phyloP scores from a whole-genome alignment of 2,113 vertebrate genomes.

The Cyanistes caeruleus region DNA sequence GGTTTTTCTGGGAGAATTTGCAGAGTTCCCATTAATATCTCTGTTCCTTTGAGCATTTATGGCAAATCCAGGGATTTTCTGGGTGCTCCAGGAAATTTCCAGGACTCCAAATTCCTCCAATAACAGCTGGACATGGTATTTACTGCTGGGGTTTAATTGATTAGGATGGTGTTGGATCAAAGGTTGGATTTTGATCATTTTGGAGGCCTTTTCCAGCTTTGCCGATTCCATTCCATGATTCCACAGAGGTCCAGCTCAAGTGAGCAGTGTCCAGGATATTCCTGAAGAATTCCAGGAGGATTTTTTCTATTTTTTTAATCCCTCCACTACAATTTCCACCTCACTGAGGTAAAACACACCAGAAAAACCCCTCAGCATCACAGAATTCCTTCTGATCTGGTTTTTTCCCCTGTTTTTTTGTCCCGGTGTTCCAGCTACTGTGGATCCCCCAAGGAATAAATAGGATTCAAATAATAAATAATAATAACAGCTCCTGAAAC shows the following conservation, averaged over 20 bases:
- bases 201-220: background rate
- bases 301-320: background rate
- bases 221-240: rapidly evolving
- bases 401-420: background rate
- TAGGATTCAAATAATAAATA: background rate
- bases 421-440: rapidly evolving
- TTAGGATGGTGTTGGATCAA: background rate
- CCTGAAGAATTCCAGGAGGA: background rate
- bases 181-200: background rate
- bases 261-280: background rate
- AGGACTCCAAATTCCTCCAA: background rate
- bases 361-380: rapidly evolving
- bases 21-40: rapidly evolving
- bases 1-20: background rate
- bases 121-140: rapidly evolving
- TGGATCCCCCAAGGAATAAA: background rate
- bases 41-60: background rate
- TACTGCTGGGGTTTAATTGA: background rate
- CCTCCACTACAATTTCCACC: background rate
- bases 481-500: background rate
- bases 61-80: background rate
- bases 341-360: rapidly evolving
- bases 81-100: background rate
- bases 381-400: background rate
- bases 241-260: background rate